These are phyloP conservation scores for Lontra canadensis DNA, from an alignment of 2,113 vertebrate genomes.

Conservation along the genomic window DNA sequence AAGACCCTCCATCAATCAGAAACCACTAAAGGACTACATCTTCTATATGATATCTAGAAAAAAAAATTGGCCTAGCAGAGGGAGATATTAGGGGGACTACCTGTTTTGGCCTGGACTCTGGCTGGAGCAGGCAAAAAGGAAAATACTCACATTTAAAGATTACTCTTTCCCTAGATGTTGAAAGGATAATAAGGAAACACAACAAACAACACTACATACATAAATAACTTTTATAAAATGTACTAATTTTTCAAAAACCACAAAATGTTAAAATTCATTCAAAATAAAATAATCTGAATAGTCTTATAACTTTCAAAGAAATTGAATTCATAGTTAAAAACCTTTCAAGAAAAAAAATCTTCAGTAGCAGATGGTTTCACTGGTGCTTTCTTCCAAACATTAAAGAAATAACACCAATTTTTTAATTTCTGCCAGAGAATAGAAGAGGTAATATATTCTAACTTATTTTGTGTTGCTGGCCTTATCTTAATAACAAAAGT, in stretches of 20 bases:
- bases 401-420: neutral
- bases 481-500: neutral
- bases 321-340: neutral
- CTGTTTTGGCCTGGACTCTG: neutral
- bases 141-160: neutral
- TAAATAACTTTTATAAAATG: neutral
- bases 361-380: neutral
- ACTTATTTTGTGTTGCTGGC: neutral
- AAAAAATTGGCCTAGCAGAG: neutral
- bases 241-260: neutral
- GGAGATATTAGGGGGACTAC: neutral
- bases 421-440: neutral
- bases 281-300: neutral
- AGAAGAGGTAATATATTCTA: neutral
- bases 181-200: neutral
- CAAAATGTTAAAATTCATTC: neutral
- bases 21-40: neutral
- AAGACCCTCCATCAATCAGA: neutral
- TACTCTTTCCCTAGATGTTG: neutral
- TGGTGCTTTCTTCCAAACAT: neutral
- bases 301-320: neutral
- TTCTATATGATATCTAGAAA: neutral
- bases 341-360: neutral
- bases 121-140: neutral
- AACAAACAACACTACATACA: neutral